A percentile compares a stretch with the other conserved stretches of the same genome.
These are phyloP conservation scores for Pseudorectes ferrugineus DNA, from an alignment of 2,113 vertebrate species.

Conservation along the genomic window DNA sequence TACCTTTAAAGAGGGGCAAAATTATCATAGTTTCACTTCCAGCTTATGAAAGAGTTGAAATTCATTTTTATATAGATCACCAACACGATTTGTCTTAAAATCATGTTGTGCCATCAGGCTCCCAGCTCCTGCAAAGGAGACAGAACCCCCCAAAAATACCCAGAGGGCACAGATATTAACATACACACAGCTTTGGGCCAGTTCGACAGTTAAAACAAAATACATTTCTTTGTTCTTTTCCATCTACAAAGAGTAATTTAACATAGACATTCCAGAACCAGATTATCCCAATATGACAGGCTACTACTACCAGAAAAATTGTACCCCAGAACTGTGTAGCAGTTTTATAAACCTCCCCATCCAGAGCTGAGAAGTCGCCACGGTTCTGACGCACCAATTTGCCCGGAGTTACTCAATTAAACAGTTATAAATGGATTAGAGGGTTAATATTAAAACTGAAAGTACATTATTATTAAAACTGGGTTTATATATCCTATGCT, in stretches of 20 bases:
- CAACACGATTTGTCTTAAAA: neutral
- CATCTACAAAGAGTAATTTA: neutral
- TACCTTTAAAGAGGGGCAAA: neutral
- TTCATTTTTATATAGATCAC: neutral
- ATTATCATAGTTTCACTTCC: neutral
- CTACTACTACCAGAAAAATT: neutral
- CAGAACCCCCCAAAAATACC: neutral
- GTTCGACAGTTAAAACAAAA: neutral
- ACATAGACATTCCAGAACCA: neutral
- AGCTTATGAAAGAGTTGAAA: neutral
- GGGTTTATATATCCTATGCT: neutral
- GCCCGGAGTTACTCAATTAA: neutral
- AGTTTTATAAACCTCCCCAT: neutral
- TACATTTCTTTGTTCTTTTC: neutral
- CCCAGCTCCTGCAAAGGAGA: neutral
- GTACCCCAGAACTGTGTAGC: neutral
- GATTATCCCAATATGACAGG: neutral
- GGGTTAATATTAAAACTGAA: neutral
- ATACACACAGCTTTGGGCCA: neutral
- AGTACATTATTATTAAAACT: neutral
- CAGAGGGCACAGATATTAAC: neutral
- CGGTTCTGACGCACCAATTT: neutral
- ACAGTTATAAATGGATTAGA: neutral
- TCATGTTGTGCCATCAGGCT: neutral
- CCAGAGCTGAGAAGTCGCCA: neutral